Evolutionary conservation across 2,113 vertebrate genomes (phyloP), one percentile per base, ranked within the genome.

Genomic region (Phalacrocorax aristotelis): DNA sequence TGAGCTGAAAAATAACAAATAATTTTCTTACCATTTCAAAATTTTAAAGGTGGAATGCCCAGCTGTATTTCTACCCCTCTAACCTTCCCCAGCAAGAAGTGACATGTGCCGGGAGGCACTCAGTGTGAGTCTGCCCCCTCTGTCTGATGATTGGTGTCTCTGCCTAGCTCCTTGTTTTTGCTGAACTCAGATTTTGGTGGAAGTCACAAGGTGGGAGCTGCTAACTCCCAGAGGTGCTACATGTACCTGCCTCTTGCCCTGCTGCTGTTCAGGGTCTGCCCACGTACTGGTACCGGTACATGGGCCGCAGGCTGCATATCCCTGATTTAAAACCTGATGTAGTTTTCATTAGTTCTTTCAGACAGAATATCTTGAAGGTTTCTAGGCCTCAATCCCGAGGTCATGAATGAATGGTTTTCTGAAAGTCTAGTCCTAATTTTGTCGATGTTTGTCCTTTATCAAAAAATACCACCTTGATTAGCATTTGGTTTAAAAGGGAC

Each of bases 21-120:
- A n/a, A 11, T 61, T 64, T 83, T 49, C 13, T 42, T 38, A 40
- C 6, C 2, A 2, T 42, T 92, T 51, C 10, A n/a, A 3, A 2
- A 52, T 58, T 76, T 46, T 10, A 40, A 34, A 75, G 38, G 13
- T 26, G 20, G 11, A 14, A 23, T 42, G 6, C 22, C 36, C 11
- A 38, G 25, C 7, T 70, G 5, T 34, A 12, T 71, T 71, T 42
- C 10, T 18, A 6, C 21, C 1, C 19, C 13, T 2, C 1, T 2
- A 1, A 46, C 46, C 19, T 20, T 19, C 46, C 46, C 46, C 18
- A 10, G 26, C 21, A 12, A 68, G 25, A 29, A 83, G 32, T 14
- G 19, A 26, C 0, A 0, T 14, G 25, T 54, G 10, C 5, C 9
- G 36, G 52, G 23, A 76, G 27, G 16, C 40, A 13, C 12, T 23